Evolutionary conservation across 2,113 vertebrate genomes (phyloP), one percentile per base, ranked within the genome.

Genomic region (Rostratula benghalensis): DNA sequence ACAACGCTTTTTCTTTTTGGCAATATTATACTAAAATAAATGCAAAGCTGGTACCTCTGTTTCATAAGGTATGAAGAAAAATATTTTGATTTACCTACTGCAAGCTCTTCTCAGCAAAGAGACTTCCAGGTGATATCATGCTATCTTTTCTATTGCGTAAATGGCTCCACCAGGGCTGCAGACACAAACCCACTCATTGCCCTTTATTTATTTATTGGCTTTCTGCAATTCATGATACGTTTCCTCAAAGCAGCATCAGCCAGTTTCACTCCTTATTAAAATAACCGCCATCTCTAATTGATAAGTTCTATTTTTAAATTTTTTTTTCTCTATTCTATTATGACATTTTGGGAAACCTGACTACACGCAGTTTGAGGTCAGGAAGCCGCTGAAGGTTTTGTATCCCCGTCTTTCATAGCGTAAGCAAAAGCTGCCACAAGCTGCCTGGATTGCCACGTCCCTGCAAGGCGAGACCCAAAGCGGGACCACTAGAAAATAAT

Each of bases 131-230:
- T 71, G 51, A 10, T 23, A 18, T 46, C 43, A 39, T 15, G 56
- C 4, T 23, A 11, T 53, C 65, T 59, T 39, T 7, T 21, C 20
- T 15, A 7, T 76, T 64, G 7, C 59, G 65, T 18, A 83, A 92
- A 73, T 54, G 65, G 61, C n/a, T 50, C 71, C 39, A 15, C 43
- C 48, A 3, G 2, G 60, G 60, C 77, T 77, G 12, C 28, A 78
- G 31, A 68, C 90, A 83, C 78, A 88, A 79, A 81, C 24, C 82
- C 35, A 35, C 22, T 31, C 50, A 53, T 4, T 51, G 7, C 27
- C 83, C 80, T 91, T 68, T 17, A 85, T 92, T 94, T 91, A 39
- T 75, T 95, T 74, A 93, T 37, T 74, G 87, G 59, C 59, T 89
- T 91, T 68, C 81, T 3, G 25, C 84, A 88, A 86, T 64, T 83